These are phyloP conservation scores for Ceramica pisi DNA, from an alignment of 2,888 invertebrate genomes.

Conservation along the genomic window DNA sequence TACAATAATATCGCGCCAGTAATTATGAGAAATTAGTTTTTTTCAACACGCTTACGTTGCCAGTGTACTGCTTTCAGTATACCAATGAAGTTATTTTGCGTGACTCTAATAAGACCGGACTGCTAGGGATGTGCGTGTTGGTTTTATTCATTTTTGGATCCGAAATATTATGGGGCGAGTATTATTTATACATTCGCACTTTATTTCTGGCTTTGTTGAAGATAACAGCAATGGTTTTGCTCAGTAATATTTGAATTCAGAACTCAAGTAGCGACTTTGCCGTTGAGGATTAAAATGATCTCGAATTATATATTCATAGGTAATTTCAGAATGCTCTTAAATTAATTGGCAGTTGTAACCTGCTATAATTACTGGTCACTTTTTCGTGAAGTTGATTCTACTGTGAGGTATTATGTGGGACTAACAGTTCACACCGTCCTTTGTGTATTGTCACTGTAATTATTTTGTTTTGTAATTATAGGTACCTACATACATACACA, in stretches of 20 bases:
- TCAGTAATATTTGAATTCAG: too few species aligned
- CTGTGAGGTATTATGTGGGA: not conserved
- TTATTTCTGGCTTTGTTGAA: not conserved
- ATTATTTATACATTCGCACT: not conserved
- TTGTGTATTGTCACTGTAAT: not conserved
- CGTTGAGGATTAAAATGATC: too few species aligned
- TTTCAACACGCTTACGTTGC: constrained; percentile 55
- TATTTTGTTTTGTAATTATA: not conserved
- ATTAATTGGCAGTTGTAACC: too few species aligned
- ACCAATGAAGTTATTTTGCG: constrained; percentile 80
- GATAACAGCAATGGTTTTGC: too few species aligned
- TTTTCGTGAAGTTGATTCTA: not conserved
- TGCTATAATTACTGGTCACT: not conserved
- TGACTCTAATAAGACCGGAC: constrained; percentile 67
- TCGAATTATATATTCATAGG: too few species aligned
- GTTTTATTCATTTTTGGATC: constrained; percentile 5
- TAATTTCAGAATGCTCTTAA: too few species aligned
- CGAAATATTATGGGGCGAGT: not conserved
- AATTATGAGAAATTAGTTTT: constrained; percentile 63
- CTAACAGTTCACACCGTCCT: not conserved
- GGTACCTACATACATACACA: too few species aligned
- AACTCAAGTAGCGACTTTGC: too few species aligned
- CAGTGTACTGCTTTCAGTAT: constrained; percentile 41
- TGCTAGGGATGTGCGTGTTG: constrained; percentile 48
- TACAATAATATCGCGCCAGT: constrained; percentile 59